Base-by-base conservation (phyloP, 2,113 vertebrate genomes). In the Myocastor coypus region DNA sequence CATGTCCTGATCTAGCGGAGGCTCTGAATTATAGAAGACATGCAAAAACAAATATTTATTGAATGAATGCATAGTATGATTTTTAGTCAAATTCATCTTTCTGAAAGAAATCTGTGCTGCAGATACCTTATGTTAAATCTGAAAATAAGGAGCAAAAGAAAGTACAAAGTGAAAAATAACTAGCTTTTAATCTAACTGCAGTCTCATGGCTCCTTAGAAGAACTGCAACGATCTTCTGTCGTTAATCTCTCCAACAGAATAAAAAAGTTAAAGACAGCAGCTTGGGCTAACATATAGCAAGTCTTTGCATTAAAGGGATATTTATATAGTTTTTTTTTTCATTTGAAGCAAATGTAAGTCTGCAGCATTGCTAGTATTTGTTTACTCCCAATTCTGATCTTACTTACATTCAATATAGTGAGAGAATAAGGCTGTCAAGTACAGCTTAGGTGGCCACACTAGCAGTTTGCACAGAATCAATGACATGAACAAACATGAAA, bases 61-160 rank as follows among this genome's bases (percentile, higher is more conserved):
- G 94, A 96, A 96, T 97, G 85, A 92, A 94, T 97, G 92, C 87
- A 96, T 55, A 94, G 78, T 94, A 92, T 95, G 71, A 94, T 92
- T 97, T 97, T 97, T 94, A 97, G 97, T 95, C 94, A 96, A 96
- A 97, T 98, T 93, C 82, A 97, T 97, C 96, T 97, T 98, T 96
- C 87, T 94, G 73, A 97, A 97, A 97, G 91, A 88, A 97, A 95
- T 94, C 83, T 97, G 90, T 91, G 85, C 30, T 50, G 50, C 61
- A 97, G 92, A 96, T 96, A 93, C 85, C 92, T 97, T 97, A 96
- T 96, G 92, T 95, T 97, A 94, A 94, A 97, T 97, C 73, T 96
- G 94, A 97, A 97, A 96, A 97, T 93, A 97, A 96, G 73, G 22
- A 92, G 96, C 69, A 95, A 94, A 94, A 95, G 94, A 90, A 96